Evolutionary conservation across 2,888 invertebrate species (phyloP), one percentile per base, ranked within the genome.

Genomic region (Limnephilus rhombicus): DNA sequence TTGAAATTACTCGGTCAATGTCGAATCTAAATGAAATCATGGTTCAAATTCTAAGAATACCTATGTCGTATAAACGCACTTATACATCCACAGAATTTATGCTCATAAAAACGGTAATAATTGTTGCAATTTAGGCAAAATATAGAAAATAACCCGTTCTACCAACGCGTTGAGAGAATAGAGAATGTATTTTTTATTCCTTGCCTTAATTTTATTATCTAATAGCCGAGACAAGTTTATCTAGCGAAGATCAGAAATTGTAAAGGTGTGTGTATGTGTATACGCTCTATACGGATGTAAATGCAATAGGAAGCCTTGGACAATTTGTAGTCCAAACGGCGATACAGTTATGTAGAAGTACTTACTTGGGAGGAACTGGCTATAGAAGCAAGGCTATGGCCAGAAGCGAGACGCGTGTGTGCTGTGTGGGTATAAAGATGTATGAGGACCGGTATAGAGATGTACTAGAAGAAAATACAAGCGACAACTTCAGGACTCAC

Each of bases 261-360:
- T 49, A 18, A 41, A 41, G 29, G 29, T 90, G 41, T 81, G 53
- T 49, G 45, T 68, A 31, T 87, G 11, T 68, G 12, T 85, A 85
- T 31, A 53, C 49, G 34, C 68, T 68, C 24, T 53, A 53, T 68
- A n/a, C 85, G 53, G 83, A 29, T 85, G 90, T 37, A 49, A 81
- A 90, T 53, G 49, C 83, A 68, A 68, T 68, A 68, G 45, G n/a
- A 29, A 31, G 85, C 37, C 90, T 85, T 53, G 68, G 68, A 85
- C 91, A 93, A 93, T 93, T 93, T 92, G 92, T 93, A 92, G 93
- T 90, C 92, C 93, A 93, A 93, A 92, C 91, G 92, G 68, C 89
- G 90, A 85, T 93, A 93, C 93, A 93, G 93, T 93, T 93, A 93
- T 93, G 80, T 80, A 45, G 37, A 68, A 91, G 87, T 80, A 89